Conservation (phyloP, 2,113 vertebrate species). For the Rhombomys opimus region DNA sequence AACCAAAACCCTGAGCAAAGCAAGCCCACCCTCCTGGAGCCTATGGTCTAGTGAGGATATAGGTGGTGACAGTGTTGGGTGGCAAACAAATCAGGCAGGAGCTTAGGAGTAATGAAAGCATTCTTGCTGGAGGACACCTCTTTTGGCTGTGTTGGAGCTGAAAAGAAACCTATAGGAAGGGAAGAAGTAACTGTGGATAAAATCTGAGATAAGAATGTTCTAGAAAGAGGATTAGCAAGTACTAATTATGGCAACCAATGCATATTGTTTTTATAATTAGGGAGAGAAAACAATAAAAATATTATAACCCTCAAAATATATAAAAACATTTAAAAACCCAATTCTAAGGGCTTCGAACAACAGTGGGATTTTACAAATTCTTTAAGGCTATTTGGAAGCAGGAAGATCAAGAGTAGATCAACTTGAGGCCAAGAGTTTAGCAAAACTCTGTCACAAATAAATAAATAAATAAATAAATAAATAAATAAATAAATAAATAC, state of each 20-base stretch:
- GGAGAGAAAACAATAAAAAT: not conserved
- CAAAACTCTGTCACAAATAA: not conserved
- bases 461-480: no score
- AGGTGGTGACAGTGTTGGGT: not conserved
- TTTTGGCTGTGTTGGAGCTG: not conserved
- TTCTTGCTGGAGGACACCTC: not conserved
- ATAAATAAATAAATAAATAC: no score
- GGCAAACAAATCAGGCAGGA: not conserved
- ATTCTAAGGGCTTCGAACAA: constrained; percentile 9
- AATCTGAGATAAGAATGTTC: constrained; percentile 66
- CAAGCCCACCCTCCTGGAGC: not conserved
- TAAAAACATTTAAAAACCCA: constrained; percentile 39
- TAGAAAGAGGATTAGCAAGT: constrained; percentile 58
- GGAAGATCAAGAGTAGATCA: no score
- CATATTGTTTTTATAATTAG: constrained; percentile 56
- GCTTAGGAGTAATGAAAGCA: not conserved
- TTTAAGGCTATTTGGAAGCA: not conserved
- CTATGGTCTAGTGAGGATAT: not conserved
- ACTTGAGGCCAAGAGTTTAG: not conserved
- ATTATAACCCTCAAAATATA: constrained; percentile 47
- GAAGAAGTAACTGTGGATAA: constrained; percentile 3
- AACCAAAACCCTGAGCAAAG: not conserved
- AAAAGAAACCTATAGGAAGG: constrained; percentile 28
- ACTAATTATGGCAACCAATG: constrained; percentile 47
- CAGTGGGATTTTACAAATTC: not conserved